phyloP scores from a whole-genome alignment of 1,140 invertebrate species.

The Pachypsylla venusta region DNA sequence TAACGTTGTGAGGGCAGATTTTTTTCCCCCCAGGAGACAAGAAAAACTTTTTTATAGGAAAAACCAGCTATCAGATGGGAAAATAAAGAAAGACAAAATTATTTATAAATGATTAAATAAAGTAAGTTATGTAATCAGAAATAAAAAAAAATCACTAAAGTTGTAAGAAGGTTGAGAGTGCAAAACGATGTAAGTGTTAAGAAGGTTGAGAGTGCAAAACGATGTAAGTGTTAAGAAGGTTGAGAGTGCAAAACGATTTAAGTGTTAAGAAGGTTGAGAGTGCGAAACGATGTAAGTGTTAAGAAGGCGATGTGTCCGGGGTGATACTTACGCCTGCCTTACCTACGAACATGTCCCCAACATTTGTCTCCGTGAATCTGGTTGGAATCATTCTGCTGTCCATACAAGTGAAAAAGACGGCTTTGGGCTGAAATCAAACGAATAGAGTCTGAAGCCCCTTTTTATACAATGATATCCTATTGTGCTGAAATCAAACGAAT shows the following conservation, averaged over 20 bases:
- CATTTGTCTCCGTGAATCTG: conserved; percentile 83
- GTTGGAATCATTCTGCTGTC: conserved; percentile 93
- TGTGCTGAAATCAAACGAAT: no score
- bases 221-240: conserved; percentile 15
- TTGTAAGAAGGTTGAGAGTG: neutral
- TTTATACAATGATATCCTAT: no score
- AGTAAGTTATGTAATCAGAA: no score
- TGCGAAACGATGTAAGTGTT: neutral
- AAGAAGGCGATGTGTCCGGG: conserved; percentile 21
- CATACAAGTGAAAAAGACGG: conserved; percentile 94
- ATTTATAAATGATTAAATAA: no score
- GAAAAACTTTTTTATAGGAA: no score
- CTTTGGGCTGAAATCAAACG: conserved; percentile 60
- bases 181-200: conserved; percentile 11
- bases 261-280: conserved; percentile 16
- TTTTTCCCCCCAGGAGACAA: no score
- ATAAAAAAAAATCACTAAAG: no score
- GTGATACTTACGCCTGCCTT: conserved; percentile 26
- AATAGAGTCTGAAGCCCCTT: no score
- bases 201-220: conserved; percentile 15
- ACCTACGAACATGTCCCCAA: conserved; percentile 96
- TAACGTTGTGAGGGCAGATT: no score
- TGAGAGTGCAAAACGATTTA: conserved; percentile 8
- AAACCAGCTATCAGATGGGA: no score
- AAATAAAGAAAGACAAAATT: no score